phyloP scores from a whole-genome alignment of 37 sponge, comb jelly and placozoan species.

The Lycopodina hypogea region DNA sequence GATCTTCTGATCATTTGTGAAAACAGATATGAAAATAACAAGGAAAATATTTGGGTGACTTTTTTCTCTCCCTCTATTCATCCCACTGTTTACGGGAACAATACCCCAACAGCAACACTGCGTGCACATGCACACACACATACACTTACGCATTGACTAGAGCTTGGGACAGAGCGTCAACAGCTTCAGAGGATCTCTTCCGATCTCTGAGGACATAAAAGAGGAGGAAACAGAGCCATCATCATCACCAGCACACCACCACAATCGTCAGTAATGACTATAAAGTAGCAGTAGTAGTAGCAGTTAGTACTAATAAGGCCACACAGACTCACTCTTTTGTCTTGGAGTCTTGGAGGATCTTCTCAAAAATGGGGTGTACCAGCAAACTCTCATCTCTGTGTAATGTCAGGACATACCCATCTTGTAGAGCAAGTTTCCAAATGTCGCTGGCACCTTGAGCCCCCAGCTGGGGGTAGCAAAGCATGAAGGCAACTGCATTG shows the following conservation, averaged over 20 bases:
- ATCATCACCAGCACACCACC: neutral
- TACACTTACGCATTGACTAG: constrained; percentile 68
- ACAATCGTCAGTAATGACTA: too few relatives aligned
- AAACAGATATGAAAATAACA: too few relatives aligned
- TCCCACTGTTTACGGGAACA: too few relatives aligned
- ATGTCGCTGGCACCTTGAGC: constrained; percentile 62
- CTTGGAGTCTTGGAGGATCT: constrained; percentile 45
- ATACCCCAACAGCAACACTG: too few relatives aligned
- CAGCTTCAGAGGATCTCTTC: constrained; percentile 47
- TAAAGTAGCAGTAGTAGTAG: too few relatives aligned
- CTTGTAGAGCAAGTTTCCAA: constrained; percentile 84
- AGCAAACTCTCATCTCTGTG: constrained; percentile 62
- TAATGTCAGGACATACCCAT: constrained; percentile 75
- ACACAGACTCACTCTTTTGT: constrained; percentile 46
- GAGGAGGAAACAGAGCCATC: neutral
- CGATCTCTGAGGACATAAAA: constrained; percentile 57
- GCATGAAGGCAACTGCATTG: constrained; percentile 71
- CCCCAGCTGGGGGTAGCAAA: constrained; percentile 51
- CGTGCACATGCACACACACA: too few relatives aligned
- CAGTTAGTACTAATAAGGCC: too few relatives aligned
- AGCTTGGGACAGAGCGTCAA: constrained; percentile 42
- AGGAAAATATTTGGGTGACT: too few relatives aligned
- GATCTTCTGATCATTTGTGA: too few relatives aligned
- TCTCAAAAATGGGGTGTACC: constrained; percentile 65
- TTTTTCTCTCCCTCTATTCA: too few relatives aligned